A percentile compares a stretch with the other conserved stretches of the same genome.
Conservation (phyloP, 2,888 invertebrate genomes). For the Synanthedon tipuliformis region DNA sequence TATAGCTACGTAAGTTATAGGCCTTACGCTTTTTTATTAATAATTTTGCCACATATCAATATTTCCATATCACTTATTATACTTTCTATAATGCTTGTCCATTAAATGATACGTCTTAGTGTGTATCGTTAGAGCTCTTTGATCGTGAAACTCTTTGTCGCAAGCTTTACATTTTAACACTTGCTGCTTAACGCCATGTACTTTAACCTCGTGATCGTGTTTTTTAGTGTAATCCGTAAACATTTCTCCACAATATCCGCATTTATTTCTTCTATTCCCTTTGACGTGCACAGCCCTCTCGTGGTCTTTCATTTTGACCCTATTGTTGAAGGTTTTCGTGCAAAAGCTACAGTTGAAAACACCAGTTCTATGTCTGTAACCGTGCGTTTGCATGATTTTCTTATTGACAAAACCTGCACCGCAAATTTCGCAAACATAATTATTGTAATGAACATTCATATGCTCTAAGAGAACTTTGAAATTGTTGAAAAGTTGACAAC, state of each 20-base stretch:
- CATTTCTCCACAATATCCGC: constrained; percentile 38
- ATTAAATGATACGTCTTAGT: constrained; percentile 41
- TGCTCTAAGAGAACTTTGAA: constrained; percentile 32
- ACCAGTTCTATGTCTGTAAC: constrained; percentile 32
- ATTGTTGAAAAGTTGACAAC: constrained; percentile 20
- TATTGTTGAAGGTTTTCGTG: constrained; percentile 49
- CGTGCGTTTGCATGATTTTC: constrained; percentile 23
- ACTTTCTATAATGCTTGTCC: constrained; percentile 13
- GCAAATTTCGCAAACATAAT: constrained; percentile 30
- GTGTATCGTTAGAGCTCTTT: constrained; percentile 55
- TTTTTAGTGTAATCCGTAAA: constrained; percentile 50
- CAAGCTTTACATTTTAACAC: constrained; percentile 56
- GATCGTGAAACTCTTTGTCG: constrained; percentile 54
- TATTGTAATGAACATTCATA: constrained; percentile 30
- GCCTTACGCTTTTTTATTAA: too few species aligned
- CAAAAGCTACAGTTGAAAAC: constrained; percentile 41
- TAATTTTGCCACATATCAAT: too few species aligned
- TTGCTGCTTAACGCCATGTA: constrained; percentile 43
- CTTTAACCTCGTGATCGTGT: constrained; percentile 36
- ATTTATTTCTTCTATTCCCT: constrained; percentile 27
- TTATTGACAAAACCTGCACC: constrained; percentile 28
- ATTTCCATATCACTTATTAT: background rate
- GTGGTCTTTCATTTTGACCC: constrained; percentile 45
- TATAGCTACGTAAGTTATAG: too few species aligned
- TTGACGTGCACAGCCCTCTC: constrained; percentile 40